Conservation (phyloP, 1,140 invertebrate species). For the Lucilia sericata region DNA sequence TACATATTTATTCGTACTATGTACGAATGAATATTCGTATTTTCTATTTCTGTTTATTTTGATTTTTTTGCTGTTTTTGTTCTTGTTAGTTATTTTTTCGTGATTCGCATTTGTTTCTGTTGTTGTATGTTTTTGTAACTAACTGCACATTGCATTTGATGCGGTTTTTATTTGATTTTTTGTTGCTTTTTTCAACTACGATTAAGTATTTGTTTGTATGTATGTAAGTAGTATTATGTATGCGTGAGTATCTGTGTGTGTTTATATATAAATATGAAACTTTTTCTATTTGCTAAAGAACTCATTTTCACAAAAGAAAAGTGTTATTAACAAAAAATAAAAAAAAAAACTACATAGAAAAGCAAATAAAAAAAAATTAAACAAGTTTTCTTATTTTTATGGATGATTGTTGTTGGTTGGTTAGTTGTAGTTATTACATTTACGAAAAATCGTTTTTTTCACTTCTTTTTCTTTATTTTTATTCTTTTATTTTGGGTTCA, state of each 20-base stretch:
- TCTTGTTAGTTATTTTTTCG: neutral
- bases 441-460: neutral
- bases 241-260: neutral
- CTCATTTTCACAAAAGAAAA: slow-evolving; percentile 40
- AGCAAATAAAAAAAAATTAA: neutral
- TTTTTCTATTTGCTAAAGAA: slow-evolving; percentile 31
- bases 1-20: neutral
- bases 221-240: neutral
- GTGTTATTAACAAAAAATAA: neutral
- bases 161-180: slow-evolving; percentile 39
- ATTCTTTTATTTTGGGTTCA: neutral
- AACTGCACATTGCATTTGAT: slow-evolving; percentile 35
- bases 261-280: neutral
- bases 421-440: neutral
- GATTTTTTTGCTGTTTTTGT: neutral
- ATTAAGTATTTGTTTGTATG: neutral
- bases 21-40: slow-evolving; percentile 23
- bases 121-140: slow-evolving; percentile 10
- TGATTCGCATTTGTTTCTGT: slow-evolving; percentile 1
- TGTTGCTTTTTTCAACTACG: neutral
- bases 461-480: neutral
- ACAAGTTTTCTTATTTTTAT: slow-evolving; percentile 3
- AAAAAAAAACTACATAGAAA: neutral
- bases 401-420: neutral
- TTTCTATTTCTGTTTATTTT: neutral